phyloP scores from a whole-genome alignment of 1,140 invertebrate genomes.

The Saxidomus purpurata region DNA sequence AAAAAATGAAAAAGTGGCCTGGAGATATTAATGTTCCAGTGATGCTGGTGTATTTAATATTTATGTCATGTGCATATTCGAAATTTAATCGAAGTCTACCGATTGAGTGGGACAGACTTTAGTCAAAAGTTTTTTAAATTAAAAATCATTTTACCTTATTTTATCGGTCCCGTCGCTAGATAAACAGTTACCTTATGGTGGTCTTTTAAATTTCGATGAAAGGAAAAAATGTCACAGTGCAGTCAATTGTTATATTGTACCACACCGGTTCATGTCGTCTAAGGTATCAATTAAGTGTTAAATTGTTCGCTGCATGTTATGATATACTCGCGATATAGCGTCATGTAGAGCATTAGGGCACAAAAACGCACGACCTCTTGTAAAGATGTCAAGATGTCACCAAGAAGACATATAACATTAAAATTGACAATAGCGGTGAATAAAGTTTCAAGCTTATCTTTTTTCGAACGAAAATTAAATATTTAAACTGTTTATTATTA shows the following conservation, averaged over 20 bases:
- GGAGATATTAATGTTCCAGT: too few relatives aligned
- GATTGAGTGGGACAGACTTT: too few relatives aligned
- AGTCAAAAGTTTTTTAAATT: too few relatives aligned
- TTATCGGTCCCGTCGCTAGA: background rate
- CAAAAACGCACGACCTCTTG: background rate
- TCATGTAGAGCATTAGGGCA: background rate
- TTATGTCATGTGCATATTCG: too few relatives aligned
- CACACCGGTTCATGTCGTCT: constrained; percentile 12
- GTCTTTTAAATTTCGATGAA: background rate
- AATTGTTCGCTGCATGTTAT: background rate
- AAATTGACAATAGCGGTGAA: constrained; percentile 23
- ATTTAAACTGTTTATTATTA: too few relatives aligned
- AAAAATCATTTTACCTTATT: too few relatives aligned
- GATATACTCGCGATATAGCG: background rate
- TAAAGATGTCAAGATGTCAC: constrained; percentile 14
- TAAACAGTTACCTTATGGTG: background rate
- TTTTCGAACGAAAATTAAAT: too few relatives aligned
- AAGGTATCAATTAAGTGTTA: background rate
- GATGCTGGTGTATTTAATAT: too few relatives aligned
- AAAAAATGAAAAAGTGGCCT: too few relatives aligned
- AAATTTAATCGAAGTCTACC: too few relatives aligned
- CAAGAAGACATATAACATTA: constrained; percentile 20
- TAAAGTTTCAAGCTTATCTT: too few relatives aligned
- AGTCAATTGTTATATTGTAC: background rate
- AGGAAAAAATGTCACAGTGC: background rate